phyloP scores from a whole-genome alignment of 2,888 invertebrate genomes.

The Drosophila histrio region DNA sequence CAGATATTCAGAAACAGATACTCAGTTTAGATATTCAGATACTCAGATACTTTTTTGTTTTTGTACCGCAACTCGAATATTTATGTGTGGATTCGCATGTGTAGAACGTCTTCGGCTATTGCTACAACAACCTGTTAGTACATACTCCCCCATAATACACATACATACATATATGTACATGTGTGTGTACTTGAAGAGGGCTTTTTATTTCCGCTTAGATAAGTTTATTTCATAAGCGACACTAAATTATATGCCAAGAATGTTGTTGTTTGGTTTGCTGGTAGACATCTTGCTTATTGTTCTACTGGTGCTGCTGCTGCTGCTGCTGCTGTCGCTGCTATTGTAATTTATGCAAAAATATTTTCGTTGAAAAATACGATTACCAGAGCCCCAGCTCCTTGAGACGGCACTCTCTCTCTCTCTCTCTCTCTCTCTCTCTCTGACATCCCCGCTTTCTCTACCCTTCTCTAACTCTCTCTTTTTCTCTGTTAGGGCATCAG shows the following conservation, averaged over 20 bases:
- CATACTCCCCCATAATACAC: conserved; percentile 28
- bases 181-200: conserved; percentile 17
- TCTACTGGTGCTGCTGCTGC: conserved; percentile 46
- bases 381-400: conserved; percentile 47
- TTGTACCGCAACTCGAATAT: conserved; percentile 51
- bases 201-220: conserved; percentile 79
- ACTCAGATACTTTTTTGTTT: conserved; percentile 50
- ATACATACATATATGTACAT: background rate
- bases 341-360: conserved; percentile 79
- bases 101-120: conserved; percentile 27
- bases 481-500: conserved; percentile 16
- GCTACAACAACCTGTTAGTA: conserved; percentile 66
- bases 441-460: background rate
- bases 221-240: conserved; percentile 81
- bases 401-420: conserved; percentile 14
- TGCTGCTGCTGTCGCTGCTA: conserved; percentile 60
- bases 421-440: background rate
- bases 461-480: conserved; percentile 9
- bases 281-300: conserved; percentile 76
- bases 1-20: conserved; percentile 52
- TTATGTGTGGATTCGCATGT: conserved; percentile 61
- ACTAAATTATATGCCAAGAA: conserved; percentile 80
- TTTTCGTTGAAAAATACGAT: conserved; percentile 73
- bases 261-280: conserved; percentile 53
- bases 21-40: conserved; percentile 48